Base-by-base conservation (phyloP, 2,113 vertebrate species). In the Gasterosteus nipponicus region DNA sequence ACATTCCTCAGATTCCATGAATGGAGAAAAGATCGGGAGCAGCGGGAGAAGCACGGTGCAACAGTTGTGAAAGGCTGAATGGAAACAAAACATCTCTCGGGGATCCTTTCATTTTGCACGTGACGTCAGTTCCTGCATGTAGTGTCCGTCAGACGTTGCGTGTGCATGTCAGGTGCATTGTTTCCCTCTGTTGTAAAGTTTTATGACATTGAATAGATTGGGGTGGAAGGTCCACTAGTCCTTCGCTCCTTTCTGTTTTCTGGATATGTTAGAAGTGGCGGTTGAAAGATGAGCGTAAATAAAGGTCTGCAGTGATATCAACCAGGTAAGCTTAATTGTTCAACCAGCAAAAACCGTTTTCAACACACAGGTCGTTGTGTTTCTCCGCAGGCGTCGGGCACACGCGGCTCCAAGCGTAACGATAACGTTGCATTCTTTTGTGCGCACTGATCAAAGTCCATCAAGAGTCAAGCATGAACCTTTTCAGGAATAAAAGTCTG, bases 101-200 rank as follows among this genome's bases (percentile, higher is more conserved):
- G 64, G 73, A 73, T 58, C 58, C 75, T 74, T 73, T 41, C 38
- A 69, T 80, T 38, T 61, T 54, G 59, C 29, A 26, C n/a, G 56
- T 71, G 78, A 86, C 62, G 42, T 87, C 77, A 87, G 79, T 87
- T 90, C 85, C 80, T 87, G 75, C 49, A 72, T 62, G 60, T 44
- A 35, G 29, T 58, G 0, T 51, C 56, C 39, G 15, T 47, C 3
- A 47, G 33, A 16, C 58, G 18, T 7, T 0, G 16, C 47, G 9
- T 42, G 19, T 69, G n/a, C 11, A 63, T 60, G 60, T 60, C 83
- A 82, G 72, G 44, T 59, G 38, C 10, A 53, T 44, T 29, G 71
- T 49, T 64, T 39, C 67, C 38, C 9, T 31, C 51, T 75, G 77
- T 57, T 79, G 58, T 86, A 82, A 85, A 83, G 46, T 80, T 90